phyloP scores from a whole-genome alignment of 1,140 invertebrate species.

The Macrotrachela quadricornifera region DNA sequence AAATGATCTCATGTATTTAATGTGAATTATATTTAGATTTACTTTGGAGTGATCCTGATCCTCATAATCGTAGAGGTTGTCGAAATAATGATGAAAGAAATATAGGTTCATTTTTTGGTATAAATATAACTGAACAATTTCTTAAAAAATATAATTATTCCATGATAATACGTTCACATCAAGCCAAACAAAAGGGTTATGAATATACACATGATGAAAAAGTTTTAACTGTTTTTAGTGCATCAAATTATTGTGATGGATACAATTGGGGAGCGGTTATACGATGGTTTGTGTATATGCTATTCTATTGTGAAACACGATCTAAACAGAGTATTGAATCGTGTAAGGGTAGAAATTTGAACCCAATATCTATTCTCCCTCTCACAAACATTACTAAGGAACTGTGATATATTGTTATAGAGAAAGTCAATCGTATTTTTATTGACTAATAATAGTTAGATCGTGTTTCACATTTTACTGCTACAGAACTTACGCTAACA shows the following conservation, averaged over 20 bases:
- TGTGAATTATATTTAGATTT: too few species aligned
- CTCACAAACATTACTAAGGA: too few species aligned
- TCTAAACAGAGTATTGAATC: too few species aligned
- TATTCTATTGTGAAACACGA: constrained; percentile 45
- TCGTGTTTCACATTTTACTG: too few species aligned
- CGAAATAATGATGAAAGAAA: constrained; percentile 1
- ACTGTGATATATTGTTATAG: too few species aligned
- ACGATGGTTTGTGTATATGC: constrained; percentile 74
- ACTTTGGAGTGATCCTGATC: constrained; percentile 68
- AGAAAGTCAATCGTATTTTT: too few species aligned
- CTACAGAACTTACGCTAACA: too few species aligned
- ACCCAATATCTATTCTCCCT: too few species aligned
- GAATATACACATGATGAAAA: constrained; percentile 59
- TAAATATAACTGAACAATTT: constrained; percentile 56
- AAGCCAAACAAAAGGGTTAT: constrained; percentile 71
- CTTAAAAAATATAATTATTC: constrained; percentile 49
- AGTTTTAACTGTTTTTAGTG: constrained; percentile 73
- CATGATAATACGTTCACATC: constrained; percentile 61
- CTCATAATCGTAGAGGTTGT: constrained; percentile 61
- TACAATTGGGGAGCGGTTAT: too few species aligned
- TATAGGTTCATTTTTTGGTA: constrained; percentile 60
- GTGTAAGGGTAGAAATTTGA: too few species aligned
- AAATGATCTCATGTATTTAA: too few species aligned
- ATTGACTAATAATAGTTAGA: too few species aligned
- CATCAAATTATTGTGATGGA: constrained; percentile 84